Conservation (phyloP, 2,113 vertebrate species). For the Procavia capensis region DNA sequence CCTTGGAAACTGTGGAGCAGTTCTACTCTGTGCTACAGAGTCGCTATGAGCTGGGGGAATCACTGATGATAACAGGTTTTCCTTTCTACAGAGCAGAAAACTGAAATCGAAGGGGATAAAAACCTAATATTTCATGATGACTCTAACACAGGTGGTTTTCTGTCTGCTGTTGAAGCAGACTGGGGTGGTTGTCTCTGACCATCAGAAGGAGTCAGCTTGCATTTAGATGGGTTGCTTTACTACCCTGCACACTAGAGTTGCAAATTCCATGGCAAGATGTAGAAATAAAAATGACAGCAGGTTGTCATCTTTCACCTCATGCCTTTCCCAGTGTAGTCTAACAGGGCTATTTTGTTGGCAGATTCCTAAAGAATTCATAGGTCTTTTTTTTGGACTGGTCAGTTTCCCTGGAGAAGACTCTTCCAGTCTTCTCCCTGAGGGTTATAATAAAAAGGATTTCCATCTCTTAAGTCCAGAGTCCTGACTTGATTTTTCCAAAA, state of each 20-base stretch:
- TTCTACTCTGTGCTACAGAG: too few species aligned
- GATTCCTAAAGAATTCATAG: background rate
- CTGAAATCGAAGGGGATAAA: background rate
- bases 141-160: background rate
- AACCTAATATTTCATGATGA: background rate
- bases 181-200: background rate
- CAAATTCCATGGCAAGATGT: background rate
- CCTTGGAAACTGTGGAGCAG: too few species aligned
- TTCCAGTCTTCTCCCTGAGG: background rate
- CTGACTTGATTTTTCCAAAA: background rate
- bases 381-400: background rate
- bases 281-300: background rate
- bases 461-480: background rate
- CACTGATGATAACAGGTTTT: too few species aligned
- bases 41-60: too few species aligned
- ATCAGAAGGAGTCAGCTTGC: background rate
- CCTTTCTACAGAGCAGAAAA: background rate
- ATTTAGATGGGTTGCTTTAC: background rate
- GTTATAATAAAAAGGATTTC: background rate
- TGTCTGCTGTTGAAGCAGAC: background rate
- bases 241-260: background rate
- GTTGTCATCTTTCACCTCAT: background rate
- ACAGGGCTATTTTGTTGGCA: background rate
- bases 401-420: background rate
- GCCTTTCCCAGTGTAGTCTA: background rate